Percentiles rank a stretch among this genome's conserved stretches.
These are phyloP conservation scores for Bacillus rossius DNA, from an alignment of 1,140 invertebrate genomes.

Conservation along the genomic window DNA sequence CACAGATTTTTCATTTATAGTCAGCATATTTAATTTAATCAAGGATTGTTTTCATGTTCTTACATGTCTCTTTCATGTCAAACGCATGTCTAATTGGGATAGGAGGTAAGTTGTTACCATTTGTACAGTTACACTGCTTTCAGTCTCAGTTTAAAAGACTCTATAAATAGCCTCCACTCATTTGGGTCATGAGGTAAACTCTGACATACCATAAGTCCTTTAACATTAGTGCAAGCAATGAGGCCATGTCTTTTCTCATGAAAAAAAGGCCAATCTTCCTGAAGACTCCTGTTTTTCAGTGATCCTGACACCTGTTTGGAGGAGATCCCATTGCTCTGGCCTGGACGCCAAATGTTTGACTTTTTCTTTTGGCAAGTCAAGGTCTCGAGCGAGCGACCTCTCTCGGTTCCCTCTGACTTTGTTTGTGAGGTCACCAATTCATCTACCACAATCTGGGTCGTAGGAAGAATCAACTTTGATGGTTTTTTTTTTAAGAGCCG, in stretches of 20 bases:
- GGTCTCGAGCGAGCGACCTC: not conserved
- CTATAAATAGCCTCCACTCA: no score
- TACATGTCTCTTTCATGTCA: conserved; percentile 10
- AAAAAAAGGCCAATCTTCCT: not conserved
- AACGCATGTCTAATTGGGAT: conserved; percentile 7
- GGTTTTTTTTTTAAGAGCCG: not conserved
- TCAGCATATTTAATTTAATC: not conserved
- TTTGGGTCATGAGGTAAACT: no score
- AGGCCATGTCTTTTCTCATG: not conserved
- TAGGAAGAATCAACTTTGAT: no score
- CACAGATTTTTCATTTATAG: conserved; percentile 11
- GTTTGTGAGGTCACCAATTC: not conserved
- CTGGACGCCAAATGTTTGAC: not conserved
- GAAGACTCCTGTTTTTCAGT: no score
- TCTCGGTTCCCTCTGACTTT: not conserved
- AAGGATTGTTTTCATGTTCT: conserved; percentile 2
- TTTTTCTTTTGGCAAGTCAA: not conserved
- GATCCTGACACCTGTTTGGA: not conserved
- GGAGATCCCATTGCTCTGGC: not conserved
- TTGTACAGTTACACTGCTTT: conserved; percentile 15
- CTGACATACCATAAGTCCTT: conserved; percentile 5
- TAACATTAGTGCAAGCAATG: not conserved
- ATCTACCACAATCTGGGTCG: not conserved
- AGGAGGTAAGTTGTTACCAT: conserved; percentile 5
- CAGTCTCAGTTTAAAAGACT: conserved; percentile 15